Base-by-base conservation (phyloP, 2,797 vertebrate genomes). In the Erethizon dorsatum region DNA sequence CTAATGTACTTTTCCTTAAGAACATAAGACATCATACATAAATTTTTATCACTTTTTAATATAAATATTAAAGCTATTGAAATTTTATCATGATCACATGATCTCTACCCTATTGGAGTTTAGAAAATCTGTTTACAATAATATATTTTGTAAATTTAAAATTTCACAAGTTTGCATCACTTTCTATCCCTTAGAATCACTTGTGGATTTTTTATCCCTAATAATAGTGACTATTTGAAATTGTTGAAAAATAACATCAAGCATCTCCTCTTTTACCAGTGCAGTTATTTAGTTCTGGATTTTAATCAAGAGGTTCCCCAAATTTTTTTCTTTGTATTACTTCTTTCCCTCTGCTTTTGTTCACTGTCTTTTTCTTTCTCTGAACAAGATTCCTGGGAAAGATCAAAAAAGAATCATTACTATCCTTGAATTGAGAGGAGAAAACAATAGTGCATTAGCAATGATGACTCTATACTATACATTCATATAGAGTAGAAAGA, bases 51-150 rank as follows among this genome's bases (percentile, higher is more conserved):
- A 45, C 14, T 75, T 86, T 79, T 47, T 47, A 91, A 57, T 20
- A 77, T 37, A 86, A 82, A 28, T 71, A 71, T 75, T 75, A 92
- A 92, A 87, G 24, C 47, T 88, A 54, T 56, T 37, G 69, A 67
- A 54, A 80, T 73, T 52, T 54, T 92, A 57, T 69, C 14, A 69
- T 77, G 73, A 93, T 92, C 50, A 45, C 75, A 50, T 83, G 8
- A 61, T 94, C 13, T 80, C 63, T 83, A 6, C 4, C 13, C 17
- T 45, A 50, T 1, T 80, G 63, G 41, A 77, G 37, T 88, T 82
- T 73, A 57, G 59, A 61, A 79, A 95, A 78, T 2, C 14, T 87
- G 2, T 93, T 26, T 75, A 4, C 8, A 71, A 20, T 20, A 92
- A 75, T 79, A 71, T 12, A 5, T 18, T 79, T 75, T 86, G n/a